These are phyloP conservation scores for Hephaestus fuliginosus DNA, from an alignment of 2,797 vertebrate species.

Conservation along the genomic window DNA sequence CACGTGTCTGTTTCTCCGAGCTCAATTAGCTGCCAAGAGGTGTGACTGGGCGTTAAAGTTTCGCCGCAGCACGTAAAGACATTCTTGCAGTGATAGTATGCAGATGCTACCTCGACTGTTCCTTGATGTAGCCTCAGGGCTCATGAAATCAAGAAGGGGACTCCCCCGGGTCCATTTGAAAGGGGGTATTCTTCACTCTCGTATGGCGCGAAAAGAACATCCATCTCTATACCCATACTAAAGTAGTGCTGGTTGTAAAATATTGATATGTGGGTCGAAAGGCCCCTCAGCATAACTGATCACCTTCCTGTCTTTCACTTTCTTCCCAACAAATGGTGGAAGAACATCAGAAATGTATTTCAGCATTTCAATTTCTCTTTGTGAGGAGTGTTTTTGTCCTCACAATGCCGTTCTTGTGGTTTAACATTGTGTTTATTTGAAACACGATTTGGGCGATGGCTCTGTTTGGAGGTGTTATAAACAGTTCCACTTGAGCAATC, in stretches of 20 bases:
- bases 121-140: slow-evolving; percentile 48
- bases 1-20: slow-evolving; percentile 37
- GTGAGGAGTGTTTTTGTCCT: neutral
- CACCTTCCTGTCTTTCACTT: slow-evolving; percentile 15
- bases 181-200: slow-evolving; percentile 49
- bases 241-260: slow-evolving; percentile 55
- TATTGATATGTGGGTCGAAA: slow-evolving; percentile 62
- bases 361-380: neutral
- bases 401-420: neutral
- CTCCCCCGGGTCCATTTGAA: slow-evolving; percentile 68
- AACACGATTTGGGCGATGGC: neutral
- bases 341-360: neutral
- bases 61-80: slow-evolving; percentile 26
- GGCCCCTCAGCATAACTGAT: slow-evolving; percentile 53
- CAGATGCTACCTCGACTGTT: slow-evolving; percentile 44
- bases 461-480: slow-evolving; percentile 19
- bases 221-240: slow-evolving; percentile 28
- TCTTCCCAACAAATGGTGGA: neutral
- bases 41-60: slow-evolving; percentile 44
- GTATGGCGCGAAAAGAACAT: slow-evolving; percentile 28
- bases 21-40: slow-evolving; percentile 31
- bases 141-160: slow-evolving; percentile 49
- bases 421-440: slow-evolving; percentile 31
- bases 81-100: slow-evolving; percentile 30
- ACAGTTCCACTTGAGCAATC: slow-evolving; percentile 10